phyloP scores from a whole-genome alignment of 2,888 invertebrate genomes.

The Spilarctia lutea region DNA sequence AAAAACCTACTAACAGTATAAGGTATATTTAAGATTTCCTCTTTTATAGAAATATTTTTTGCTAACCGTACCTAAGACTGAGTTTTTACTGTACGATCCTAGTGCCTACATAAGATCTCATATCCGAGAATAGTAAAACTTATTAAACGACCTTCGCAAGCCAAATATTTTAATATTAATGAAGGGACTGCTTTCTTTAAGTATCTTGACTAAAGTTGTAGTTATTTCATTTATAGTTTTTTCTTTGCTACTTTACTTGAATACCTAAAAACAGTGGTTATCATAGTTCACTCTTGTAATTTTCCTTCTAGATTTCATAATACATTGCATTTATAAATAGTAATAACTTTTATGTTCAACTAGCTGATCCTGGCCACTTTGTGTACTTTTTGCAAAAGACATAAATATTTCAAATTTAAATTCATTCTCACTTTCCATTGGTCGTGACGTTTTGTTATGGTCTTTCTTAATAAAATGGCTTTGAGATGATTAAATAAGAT shows the following conservation, averaged over 20 bases:
- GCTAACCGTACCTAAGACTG: conserved; percentile 17
- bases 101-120: conserved; percentile 28
- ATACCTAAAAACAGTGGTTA: neutral
- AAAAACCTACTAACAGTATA: neutral
- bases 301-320: no score
- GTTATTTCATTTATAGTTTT: neutral
- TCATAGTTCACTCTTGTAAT: neutral
- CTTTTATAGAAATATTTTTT: conserved; percentile 1
- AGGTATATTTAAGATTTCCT: neutral
- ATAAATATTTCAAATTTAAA: no score
- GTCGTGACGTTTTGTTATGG: no score
- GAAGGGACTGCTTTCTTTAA: conserved; percentile 9
- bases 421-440: no score
- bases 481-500: no score
- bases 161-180: conserved; percentile 40
- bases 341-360: no score
- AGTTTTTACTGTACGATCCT: conserved; percentile 17
- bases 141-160: conserved; percentile 25
- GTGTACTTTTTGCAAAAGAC: no score
- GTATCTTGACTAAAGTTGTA: conserved; percentile 4
- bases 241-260: neutral
- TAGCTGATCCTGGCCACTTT: no score
- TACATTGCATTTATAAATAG: no score
- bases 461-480: no score
- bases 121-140: conserved; percentile 41